Conservation (phyloP, 2,113 vertebrate species). For the Notarius quadriscutis region DNA sequence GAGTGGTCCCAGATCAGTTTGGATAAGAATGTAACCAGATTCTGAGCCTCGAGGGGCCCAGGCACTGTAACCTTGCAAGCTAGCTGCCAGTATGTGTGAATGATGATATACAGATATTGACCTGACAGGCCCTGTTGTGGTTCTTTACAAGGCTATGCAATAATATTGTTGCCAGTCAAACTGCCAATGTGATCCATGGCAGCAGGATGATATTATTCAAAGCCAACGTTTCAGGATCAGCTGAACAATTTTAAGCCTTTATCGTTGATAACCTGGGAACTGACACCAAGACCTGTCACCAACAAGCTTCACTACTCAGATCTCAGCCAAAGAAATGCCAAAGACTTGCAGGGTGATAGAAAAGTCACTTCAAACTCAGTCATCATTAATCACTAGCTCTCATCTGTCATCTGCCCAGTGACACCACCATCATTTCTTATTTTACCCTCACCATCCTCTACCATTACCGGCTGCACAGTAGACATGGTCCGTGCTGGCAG, state of each 20-base stretch:
- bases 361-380: conserved; percentile 69
- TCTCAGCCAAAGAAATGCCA: not conserved
- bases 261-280: conserved; percentile 19
- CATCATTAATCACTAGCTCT: conserved; percentile 77
- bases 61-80: conserved; percentile 49
- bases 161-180: conserved; percentile 64
- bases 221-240: conserved; percentile 1
- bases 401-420: conserved; percentile 71
- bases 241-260: not conserved
- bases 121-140: conserved; percentile 37
- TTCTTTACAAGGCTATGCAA: conserved; percentile 62
- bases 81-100: conserved; percentile 61
- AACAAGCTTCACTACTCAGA: conserved; percentile 26
- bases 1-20: conserved; percentile 35
- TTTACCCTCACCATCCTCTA: conserved; percentile 17
- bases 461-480: conserved; percentile 19
- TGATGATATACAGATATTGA: conserved; percentile 46
- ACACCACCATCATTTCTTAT: conserved; percentile 33
- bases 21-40: conserved; percentile 33
- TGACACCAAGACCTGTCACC: not conserved
- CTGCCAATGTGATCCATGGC: conserved; percentile 38
- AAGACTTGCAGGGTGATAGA: conserved; percentile 61
- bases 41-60: conserved; percentile 12
- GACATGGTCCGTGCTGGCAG: not conserved
- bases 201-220: not conserved